Evolutionary conservation across 37 sponge, comb jelly and placozoan species (phyloP), one percentile per base, ranked within the genome.

Genomic region (Ephydatia muelleri): DNA sequence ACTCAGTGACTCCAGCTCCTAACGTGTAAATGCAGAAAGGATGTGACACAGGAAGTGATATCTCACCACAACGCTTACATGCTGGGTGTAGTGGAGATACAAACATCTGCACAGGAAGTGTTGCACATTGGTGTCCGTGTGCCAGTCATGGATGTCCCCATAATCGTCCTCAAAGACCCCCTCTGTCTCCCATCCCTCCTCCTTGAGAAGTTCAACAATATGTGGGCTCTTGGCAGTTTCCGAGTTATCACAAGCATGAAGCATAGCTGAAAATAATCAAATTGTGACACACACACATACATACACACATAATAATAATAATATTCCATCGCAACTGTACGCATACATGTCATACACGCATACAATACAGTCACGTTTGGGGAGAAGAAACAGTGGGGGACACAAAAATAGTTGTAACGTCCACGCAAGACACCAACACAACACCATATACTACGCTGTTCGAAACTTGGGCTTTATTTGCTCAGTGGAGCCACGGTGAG

Each of bases 131-230:
- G 67, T 57, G 38, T 81, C 91, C 3, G 68, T 77, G 67, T 90
- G 75, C 88, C 92, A 91, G 72, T 91, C 84, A 38, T 94, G 88
- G 21, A 72, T 32, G 77, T 94, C 88, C 29, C 94, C 94, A 81
- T 65, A 91, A n/a, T 91, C 84, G 43, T 94, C 94, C 71, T 88
- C 86, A 85, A 92, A 92, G 57, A 57, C 57, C 16, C 57, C 57
- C 57, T 57, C 57, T 57, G 57, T 57, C 57, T 57, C 57, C 57
- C 57, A 57, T 11, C 57, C 57, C 57, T 57, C 57, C 57, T 57
- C 57, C 57, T 57, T 11, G 19, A 57, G 16, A 14, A 57, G 57
- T 14, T 57, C 57, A 5, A 57, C 57, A 57, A 57, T 14, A 11
- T 21, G 57, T 11, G 57, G 57, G 57, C 16, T 57, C 57, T 21